Percentiles rank a stretch among this genome's conserved stretches.
Conservation (phyloP, 1,140 invertebrate species). For the Periplaneta americana region DNA sequence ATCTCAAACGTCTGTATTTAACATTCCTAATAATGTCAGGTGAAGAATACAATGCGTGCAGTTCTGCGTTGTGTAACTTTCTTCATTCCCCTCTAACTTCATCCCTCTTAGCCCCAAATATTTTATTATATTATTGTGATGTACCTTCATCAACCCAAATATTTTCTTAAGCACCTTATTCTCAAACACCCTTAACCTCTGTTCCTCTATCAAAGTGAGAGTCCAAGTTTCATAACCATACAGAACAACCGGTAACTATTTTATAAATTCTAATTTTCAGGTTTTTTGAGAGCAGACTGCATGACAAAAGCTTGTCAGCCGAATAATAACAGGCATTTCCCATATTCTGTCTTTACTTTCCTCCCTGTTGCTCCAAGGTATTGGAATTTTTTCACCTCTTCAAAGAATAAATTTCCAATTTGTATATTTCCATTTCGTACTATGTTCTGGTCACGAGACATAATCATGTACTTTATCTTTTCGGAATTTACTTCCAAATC, state of each 20-base stretch:
- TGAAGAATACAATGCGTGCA: no score
- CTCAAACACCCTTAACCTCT: neutral
- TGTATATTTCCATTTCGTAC: neutral
- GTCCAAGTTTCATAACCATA: neutral
- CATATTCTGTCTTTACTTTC: neutral
- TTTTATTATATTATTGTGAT: no score
- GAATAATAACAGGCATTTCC: neutral
- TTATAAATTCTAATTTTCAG: neutral
- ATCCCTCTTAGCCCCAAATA: no score
- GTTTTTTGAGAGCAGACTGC: neutral
- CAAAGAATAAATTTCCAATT: neutral
- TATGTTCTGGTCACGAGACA: no score
- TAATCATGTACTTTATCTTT: no score
- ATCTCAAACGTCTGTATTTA: no score
- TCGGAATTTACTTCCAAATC: no score
- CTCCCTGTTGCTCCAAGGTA: neutral
- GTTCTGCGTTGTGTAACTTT: no score
- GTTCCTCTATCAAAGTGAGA: neutral
- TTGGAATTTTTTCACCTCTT: neutral
- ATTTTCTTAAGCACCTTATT: no score
- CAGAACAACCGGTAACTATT: neutral
- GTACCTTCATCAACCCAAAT: no score
- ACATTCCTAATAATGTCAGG: no score
- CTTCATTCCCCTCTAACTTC: no score
- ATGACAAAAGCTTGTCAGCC: neutral